phyloP scores from a whole-genome alignment of 1,140 invertebrate species.

The Mya arenaria region DNA sequence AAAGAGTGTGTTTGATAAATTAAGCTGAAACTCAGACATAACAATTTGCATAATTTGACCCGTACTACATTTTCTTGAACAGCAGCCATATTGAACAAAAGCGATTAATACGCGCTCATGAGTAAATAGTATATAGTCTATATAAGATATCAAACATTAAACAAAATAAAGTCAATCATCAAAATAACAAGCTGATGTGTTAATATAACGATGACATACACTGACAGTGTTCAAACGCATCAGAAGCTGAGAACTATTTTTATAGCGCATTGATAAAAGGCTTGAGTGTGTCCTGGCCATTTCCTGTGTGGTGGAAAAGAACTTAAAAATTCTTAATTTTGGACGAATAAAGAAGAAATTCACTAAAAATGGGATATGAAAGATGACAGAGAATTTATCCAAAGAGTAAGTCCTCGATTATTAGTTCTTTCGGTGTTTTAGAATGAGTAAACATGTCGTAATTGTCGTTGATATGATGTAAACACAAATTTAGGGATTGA shows the following conservation, averaged over 20 bases:
- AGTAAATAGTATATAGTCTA: too few species aligned
- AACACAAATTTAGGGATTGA: too few species aligned
- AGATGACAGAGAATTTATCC: constrained; percentile 67
- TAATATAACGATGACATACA: not conserved
- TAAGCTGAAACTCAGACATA: not conserved
- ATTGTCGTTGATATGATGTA: not conserved
- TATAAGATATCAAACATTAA: too few species aligned
- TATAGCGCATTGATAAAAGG: constrained; percentile 26
- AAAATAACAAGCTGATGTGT: too few species aligned
- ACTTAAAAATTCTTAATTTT: constrained; percentile 17
- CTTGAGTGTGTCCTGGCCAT: constrained; percentile 56
- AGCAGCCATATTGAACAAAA: constrained; percentile 52
- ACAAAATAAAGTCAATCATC: too few species aligned
- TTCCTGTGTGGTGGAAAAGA: constrained; percentile 66
- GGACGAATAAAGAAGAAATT: constrained; percentile 49
- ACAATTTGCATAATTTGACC: constrained; percentile 42
- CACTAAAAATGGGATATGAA: constrained; percentile 61
- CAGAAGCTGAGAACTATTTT: constrained; percentile 22
- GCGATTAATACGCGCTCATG: too few species aligned
- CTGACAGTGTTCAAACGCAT: not conserved
- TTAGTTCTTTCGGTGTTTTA: constrained; percentile 15
- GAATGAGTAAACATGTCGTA: not conserved
- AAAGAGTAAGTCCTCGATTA: constrained; percentile 61
- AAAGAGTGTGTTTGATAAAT: not conserved
- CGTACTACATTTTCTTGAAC: constrained; percentile 33